Conservation (phyloP, 2,797 vertebrate genomes). For the Helostoma temminkii region DNA sequence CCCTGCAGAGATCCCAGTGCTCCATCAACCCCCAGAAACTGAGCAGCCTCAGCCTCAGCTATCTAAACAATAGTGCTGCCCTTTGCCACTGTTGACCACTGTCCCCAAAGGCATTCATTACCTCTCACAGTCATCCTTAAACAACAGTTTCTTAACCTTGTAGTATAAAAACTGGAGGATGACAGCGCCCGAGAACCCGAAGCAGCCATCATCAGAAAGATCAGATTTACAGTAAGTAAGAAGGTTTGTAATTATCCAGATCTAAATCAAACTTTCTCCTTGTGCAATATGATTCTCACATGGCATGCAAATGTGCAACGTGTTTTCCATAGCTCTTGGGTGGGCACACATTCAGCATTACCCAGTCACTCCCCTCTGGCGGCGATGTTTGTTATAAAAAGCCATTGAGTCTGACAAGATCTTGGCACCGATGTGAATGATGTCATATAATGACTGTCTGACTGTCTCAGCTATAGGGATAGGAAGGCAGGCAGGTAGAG, state of each 20-base stretch:
- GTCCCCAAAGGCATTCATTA: conserved; percentile 45
- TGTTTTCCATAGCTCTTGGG: conserved; percentile 51
- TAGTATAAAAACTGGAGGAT: neutral
- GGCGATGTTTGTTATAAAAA: conserved; percentile 53
- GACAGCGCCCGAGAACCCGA: conserved; percentile 13
- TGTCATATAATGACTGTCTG: conserved; percentile 78
- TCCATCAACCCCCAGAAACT: conserved; percentile 34
- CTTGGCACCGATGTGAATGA: conserved; percentile 64
- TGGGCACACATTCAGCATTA: conserved; percentile 62
- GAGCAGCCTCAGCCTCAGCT: conserved; percentile 49
- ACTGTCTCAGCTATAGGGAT: conserved; percentile 38
- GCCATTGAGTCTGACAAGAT: conserved; percentile 62
- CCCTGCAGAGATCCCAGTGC: conserved; percentile 17
- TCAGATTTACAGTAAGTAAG: neutral
- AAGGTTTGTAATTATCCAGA: conserved; percentile 37
- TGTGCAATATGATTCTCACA: conserved; percentile 50
- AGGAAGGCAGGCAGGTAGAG: conserved; percentile 53
- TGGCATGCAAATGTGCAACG: conserved; percentile 58
- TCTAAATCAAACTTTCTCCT: conserved; percentile 42
- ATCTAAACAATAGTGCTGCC: conserved; percentile 57
- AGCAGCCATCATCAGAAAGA: conserved; percentile 8
- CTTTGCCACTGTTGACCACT: conserved; percentile 32
- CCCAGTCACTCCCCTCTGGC: conserved; percentile 55
- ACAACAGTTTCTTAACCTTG: conserved; percentile 43
- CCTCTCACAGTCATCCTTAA: conserved; percentile 28